Base-by-base conservation (phyloP, 1,140 invertebrate species). In the Ceratina japonica region DNA sequence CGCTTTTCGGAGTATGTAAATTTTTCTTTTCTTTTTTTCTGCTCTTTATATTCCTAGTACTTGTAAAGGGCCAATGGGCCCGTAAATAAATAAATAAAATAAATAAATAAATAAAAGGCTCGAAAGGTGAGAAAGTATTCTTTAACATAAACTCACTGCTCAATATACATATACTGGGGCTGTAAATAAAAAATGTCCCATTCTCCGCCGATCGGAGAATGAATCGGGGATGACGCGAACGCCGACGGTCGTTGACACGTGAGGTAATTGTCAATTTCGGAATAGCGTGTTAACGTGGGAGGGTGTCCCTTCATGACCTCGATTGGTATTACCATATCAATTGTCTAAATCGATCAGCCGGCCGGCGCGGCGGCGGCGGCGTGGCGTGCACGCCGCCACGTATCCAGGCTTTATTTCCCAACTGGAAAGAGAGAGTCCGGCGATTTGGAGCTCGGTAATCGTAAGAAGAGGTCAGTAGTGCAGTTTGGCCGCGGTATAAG, bases 391-490 rank as follows among this genome's bases (percentile, higher is more conserved):
- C 20, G n/a, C n/a, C n/a, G n/a, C n/a, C n/a, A n/a, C n/a, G n/a
- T n/a, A 54, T 66, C 20, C 61, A 49, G 52, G 22, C 66, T 75
- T 83, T 62, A 79, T 74, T 79, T 56, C 75, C 61, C 71, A 27
- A 24, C 62, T 68, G 24, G 75, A 83, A 83, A 83, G 70, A 61
- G 71, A 72, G 81, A 79, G 51, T 79, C 70, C 76, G 66, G 66
- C 56, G 62, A 83, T 83, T 83, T 83, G 70, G 75, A 79, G 70
- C 66, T 56, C 20, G 71, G 56, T 75, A 83, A 80, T 84, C 76
- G 76, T 80, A 84, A 84, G 82, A 84, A 84, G 82, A 83, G 82
- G 82, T 84, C 82, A 80, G 82, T 80, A 84, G 82, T 83, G 81
- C 81, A 75, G 81, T 83, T 83, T 84, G 75, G 75, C 71, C 76